Conservation (phyloP, 2,888 invertebrate genomes). For the Epinotia nisella region DNA sequence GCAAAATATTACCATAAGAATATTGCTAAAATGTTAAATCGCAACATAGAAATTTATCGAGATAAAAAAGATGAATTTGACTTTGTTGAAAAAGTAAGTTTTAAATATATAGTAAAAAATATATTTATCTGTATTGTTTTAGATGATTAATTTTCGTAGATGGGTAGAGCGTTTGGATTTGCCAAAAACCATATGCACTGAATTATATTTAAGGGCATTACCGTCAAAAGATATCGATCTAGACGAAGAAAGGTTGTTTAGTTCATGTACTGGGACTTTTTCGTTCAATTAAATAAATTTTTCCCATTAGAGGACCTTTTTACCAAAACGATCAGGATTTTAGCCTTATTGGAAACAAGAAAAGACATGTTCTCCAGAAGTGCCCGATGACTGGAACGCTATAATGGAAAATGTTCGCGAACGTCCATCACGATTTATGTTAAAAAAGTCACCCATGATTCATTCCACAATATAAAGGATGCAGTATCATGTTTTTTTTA, state of each 20-base stretch:
- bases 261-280: slow-evolving; percentile 4
- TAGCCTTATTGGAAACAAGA: slow-evolving; percentile 18
- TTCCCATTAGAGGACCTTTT: slow-evolving; percentile 10
- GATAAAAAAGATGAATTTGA: slow-evolving; percentile 6
- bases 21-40: slow-evolving; percentile 13
- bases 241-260: not conserved
- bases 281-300: slow-evolving; percentile 12
- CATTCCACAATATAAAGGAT: too few species aligned
- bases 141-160: not conserved
- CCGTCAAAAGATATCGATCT: slow-evolving; percentile 1
- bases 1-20: slow-evolving; percentile 17
- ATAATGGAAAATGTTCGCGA: slow-evolving; percentile 9
- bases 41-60: slow-evolving; percentile 21
- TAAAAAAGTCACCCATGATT: slow-evolving; percentile 16
- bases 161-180: not conserved
- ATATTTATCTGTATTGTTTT: not conserved
- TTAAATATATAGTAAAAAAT: too few species aligned
- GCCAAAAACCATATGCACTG: not conserved
- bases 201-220: slow-evolving; percentile 1
- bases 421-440: slow-evolving; percentile 17
- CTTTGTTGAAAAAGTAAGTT: slow-evolving; percentile 26
- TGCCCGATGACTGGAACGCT: not conserved
- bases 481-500: slow-evolving; percentile 17
- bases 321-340: slow-evolving; percentile 16
- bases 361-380: slow-evolving; percentile 9